Base-by-base conservation (phyloP, 23 tunicate genomes). In the Aplidium turbinatum region DNA sequence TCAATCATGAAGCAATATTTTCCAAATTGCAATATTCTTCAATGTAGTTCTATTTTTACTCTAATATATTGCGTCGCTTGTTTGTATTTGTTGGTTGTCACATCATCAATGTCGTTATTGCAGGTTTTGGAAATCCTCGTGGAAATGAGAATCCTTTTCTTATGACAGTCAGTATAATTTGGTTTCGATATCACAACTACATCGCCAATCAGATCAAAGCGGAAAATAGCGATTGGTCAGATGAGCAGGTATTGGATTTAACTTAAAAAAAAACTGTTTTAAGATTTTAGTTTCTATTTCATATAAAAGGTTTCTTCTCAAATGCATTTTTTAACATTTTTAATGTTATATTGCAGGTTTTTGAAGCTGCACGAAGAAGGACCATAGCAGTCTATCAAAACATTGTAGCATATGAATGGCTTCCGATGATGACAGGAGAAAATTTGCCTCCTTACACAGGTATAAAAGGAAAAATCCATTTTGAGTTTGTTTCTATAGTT, bases 81-180 rank as follows among this genome's bases (percentile, higher is more conserved):
- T n/a, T n/a, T n/a, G n/a, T n/a, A n/a, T n/a, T n/a, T n/a, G n/a
- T n/a, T n/a, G n/a, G n/a, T n/a, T n/a, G n/a, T n/a, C n/a, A n/a
- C n/a, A n/a, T n/a, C n/a, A n/a, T n/a, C n/a, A n/a, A n/a, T n/a
- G n/a, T n/a, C n/a, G n/a, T n/a, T n/a, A n/a, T 31, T 50, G 22
- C 28, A 85, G 96, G 91, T 79, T 91, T 91, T 48, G 97, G 97
- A 1, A 91, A 91, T 52, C 73, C 91, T 4, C 64, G 97, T 21
- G 97, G 91, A 20, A 91, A 91, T 52, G 97, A 91, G 47, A 91
- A 84, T 47, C 95, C 85, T 19, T 93, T 86, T 93, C 66, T 93
- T 31, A 95, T 95, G 76, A 22, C 96, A 6, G 36, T 91, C 28
- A 78, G 80, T 13, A 74, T 84, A 27, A 28, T 95, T 30, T 95